Percentiles rank a stretch among this genome's conserved stretches.
Evolutionary conservation across 2,888 invertebrate genomes (phyloP).

Genomic region (Autographa gamma): DNA sequence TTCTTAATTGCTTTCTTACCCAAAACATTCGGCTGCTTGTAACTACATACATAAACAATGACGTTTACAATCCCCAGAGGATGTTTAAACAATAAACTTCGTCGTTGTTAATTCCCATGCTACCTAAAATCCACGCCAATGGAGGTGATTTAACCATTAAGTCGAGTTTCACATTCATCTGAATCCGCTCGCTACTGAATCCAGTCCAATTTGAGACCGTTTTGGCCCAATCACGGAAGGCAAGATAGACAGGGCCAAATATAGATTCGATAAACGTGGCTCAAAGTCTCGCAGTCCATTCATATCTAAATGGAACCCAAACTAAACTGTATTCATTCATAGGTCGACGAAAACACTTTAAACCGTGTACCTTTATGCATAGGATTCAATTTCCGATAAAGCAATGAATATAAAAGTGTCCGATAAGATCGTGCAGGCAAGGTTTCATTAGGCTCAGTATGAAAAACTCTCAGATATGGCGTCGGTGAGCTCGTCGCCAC

Average conservation of each 20-base stretch:
- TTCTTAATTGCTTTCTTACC: neutral
- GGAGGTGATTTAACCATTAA: constrained; percentile 40
- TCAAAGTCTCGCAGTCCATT: neutral
- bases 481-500: neutral
- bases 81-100: constrained; percentile 9
- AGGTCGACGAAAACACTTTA: neutral
- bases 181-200: constrained; percentile 9
- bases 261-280: constrained; percentile 41
- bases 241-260: constrained; percentile 27
- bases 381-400: constrained; percentile 2
- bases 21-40: constrained; percentile 7
- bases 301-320: neutral
- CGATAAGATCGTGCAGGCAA: constrained; percentile 1
- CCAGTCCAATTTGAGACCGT: constrained; percentile 26
- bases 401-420: neutral
- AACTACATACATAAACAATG: constrained; percentile 15
- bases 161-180: constrained; percentile 19
- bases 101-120: constrained; percentile 14
- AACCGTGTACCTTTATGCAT: neutral
- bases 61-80: neutral
- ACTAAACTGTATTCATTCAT: neutral
- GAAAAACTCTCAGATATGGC: neutral
- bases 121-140: constrained; percentile 27
- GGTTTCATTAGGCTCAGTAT: neutral
- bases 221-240: neutral